Evolutionary conservation across 2,113 vertebrate genomes (phyloP), one percentile per base, ranked within the genome.

Genomic region (Neotragus moschatus): DNA sequence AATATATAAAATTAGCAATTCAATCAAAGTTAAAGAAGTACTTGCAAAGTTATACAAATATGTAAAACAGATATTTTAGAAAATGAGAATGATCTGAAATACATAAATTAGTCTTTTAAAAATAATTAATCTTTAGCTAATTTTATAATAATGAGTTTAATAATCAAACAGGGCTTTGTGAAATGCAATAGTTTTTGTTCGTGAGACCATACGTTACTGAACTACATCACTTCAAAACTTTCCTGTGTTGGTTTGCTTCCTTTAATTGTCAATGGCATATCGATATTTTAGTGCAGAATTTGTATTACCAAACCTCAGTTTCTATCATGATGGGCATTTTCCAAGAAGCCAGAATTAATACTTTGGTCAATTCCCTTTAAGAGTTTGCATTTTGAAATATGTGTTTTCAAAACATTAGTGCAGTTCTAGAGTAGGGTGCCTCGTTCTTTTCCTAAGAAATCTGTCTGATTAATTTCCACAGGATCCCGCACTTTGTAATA

Each of bases 1-100:
- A 96, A 92, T 96, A 84, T 9, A 53, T 49, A 73, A 85, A 81
- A n/a, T 90, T 30, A 80, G 28, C 66, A 94, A 94, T 51, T 96
- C 30, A 94, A 75, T 88, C 10, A 77, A 86, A 95, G 28, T 6
- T 87, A 45, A 96, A 84, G 6, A 93, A 14, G 36, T n/a, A 77
- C 23, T 47, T 82, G 39, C 11, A 94, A 94, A 61, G 1, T 84
- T 60, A 66, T 51, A 81, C 5, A 91, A 84, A 58, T 45, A 95
- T 14, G 2, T 79, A 58, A 94, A 85, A 80, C 5, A 82, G 61
- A 58, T 84, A 63, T 96, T 92, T 94, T 39, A 85, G 49, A 6
- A 80, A 91, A 94, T 17, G n/a, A 63, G 51, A 91, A 82, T 88
- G 21, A 96, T 70, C 63, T 96, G 61, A 94, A 73, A 90, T 82